Evolutionary conservation across 1,140 invertebrate genomes (phyloP), one percentile per base, ranked within the genome.

Genomic region (Druon quercuslanigerum): DNA sequence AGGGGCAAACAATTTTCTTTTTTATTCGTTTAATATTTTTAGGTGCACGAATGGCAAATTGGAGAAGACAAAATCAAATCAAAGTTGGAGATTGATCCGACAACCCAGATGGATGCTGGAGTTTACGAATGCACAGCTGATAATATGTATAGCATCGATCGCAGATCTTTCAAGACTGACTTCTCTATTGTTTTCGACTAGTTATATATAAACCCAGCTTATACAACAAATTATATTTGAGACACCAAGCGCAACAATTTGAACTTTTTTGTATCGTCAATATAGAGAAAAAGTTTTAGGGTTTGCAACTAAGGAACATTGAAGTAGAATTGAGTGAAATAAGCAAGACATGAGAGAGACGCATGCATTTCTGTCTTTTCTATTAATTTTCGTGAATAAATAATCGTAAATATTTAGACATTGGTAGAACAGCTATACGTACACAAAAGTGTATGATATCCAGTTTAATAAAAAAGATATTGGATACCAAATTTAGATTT

Each of bases 81-180:
- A 8, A 98, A 98, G 92, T 93, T 98, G 79, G 97, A 98, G 90
- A 98, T 98, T 72, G 97, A 98, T 89, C 97, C 97, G 11, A 97
- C 97, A 0, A 97, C 97, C 4, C 96, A 97, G 91, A 97, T 97
- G 96, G 96, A 97, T 89, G 96, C 96, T 13, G 96, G 96, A 9
- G 94, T 97, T 2, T 98, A 98, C 87, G 96, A 97, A 88, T 97
- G 96, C 83, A 96, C 95, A 0, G 97, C 97, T 0, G 96, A 98
- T 89, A 98, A 98, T 87, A 97, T 97, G 95, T 98, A 97, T 87
- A 95, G 96, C n/a, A 96, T 98, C 54, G 96, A 97, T 87, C 92
- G 96, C 76, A 93, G 96, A 88, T 96, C 95, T 77, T 97, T 97
- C 88, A 97, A 97, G 91, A 97, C 96, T 77, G 96, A 97, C 92